Evolutionary conservation across 2,888 invertebrate genomes (phyloP).

Genomic region (Chironomus riparius): DNA sequence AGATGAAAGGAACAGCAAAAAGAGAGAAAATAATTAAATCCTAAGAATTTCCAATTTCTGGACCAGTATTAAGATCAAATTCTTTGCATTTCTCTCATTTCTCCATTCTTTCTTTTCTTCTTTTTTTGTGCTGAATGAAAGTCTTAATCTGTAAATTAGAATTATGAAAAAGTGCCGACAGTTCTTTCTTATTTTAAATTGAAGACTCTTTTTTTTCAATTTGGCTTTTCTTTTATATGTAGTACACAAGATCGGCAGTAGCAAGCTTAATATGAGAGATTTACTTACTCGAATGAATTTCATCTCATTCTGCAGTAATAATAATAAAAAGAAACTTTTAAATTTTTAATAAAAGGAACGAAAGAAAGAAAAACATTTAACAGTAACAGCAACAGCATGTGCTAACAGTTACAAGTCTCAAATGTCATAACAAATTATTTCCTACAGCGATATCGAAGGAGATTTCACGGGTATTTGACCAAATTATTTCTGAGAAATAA

Average conservation of each 20-base stretch:
- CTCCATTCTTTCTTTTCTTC: too few relatives aligned
- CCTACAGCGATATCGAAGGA: not conserved
- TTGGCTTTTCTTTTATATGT: too few relatives aligned
- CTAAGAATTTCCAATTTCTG: constrained; percentile 9
- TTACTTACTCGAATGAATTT: too few relatives aligned
- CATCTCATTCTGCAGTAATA: too few relatives aligned
- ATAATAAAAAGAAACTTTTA: too few relatives aligned
- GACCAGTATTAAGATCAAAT: not conserved
- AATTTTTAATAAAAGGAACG: too few relatives aligned
- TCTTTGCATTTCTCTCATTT: not conserved
- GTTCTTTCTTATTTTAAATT: not conserved
- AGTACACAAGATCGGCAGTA: not conserved
- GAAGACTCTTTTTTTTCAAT: not conserved
- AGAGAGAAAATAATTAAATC: constrained; percentile 10
- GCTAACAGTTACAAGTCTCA: constrained; percentile 1
- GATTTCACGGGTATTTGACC: constrained; percentile 18
- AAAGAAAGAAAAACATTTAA: not conserved
- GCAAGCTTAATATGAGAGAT: not conserved
- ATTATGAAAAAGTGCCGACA: not conserved
- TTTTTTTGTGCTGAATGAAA: not conserved
- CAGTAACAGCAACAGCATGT: constrained; percentile 1
- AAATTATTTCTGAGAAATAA: not conserved
- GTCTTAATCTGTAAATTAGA: not conserved
- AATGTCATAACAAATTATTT: constrained; percentile 11
- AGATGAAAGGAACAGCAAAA: not conserved